Evolutionary conservation across 2,888 invertebrate species (phyloP), one percentile per base, ranked within the genome.

Genomic region (Plagodis dolabraria): DNA sequence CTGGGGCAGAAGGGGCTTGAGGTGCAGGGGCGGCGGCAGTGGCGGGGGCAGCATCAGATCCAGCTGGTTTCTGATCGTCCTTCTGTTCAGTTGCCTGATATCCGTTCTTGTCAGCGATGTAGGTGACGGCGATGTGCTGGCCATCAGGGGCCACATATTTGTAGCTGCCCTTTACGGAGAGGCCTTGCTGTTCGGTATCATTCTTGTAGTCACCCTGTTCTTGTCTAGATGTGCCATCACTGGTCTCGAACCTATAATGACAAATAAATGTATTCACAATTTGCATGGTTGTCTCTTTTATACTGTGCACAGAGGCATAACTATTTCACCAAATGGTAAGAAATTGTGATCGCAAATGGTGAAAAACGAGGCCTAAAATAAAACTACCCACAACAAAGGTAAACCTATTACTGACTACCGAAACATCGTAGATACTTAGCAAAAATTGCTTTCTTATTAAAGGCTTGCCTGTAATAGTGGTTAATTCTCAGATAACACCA

Each of bases 181-280:
- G 87, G 8, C 94, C 93, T 80, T 95, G 94, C 63, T 95, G 94
- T 7, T 95, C 95, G 0, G 92, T 92, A 60, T 94, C 95, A 48
- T 94, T 93, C 80, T 95, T 95, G 71, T 95, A 88, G 53, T 93
- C 93, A 0, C 94, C 95, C 68, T 94, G 93, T 82, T 96, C 96
- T 71, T 94, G 93, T 59, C 94, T 91, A 7, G 93, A 91, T 22
- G 94, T 95, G 33, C 95, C 95, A 70, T 95, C 95, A 72, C 95
- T 95, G 5, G 95, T 94, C 75, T 95, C 95, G 61, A 93, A 95
- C 44, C 95, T 94, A 81, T 59, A 74, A 70, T 40, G 40, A 40
- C 9, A 0, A 2, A 40, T 10, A 10, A 40, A 36, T 36, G 1
- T 22, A 22, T 22, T 22, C 22, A 22, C 4, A 22, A 22, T 4